Base-by-base conservation (phyloP, 2,113 vertebrate genomes). In the Paraplagusia blochii region DNA sequence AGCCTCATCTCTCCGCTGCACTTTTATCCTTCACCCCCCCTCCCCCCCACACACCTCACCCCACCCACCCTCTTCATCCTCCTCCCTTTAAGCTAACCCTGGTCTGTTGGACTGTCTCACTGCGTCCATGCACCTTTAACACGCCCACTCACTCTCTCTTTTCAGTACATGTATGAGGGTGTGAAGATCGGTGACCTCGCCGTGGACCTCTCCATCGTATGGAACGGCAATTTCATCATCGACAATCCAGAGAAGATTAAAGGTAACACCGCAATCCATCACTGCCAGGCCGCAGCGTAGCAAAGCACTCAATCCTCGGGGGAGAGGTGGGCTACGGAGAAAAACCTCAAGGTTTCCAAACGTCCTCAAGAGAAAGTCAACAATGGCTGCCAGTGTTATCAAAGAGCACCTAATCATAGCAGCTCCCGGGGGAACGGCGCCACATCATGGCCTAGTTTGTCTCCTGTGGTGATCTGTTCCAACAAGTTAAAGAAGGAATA, bases 181-280 rank as follows among this genome's bases (percentile, higher is more conserved):
- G 93, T 91, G 91, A 95, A 95, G 82, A 91, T 95, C 83, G 95
- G 94, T 88, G 93, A 94, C 85, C 76, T 98, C 67, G 90, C 94
- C 0, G 93, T 95, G 87, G 93, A 96, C 83, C 95, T 98, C 43
- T 94, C 95, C 0, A 95, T 98, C 68, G 92, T 97, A 22, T 98
- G 96, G 96, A 98, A 98, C 1, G 95, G 95, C 74, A 96, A 97
- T 78, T 98, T 98, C 53, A 92, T 97, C 78, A 98, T 98, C 2
- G 96, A 98, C 91, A 98, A 98, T 85, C 96, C 96, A 0, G 93
- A 95, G 81, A 87, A 92, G 69, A 90, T 98, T 89, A 94, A 95
- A 95, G 95, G 96, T 98, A 89, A 85, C 68, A 72, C 61, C 72
- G 54, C 69, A 61, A 72, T 84, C 77, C 77, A 76, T 88, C 80